Percentiles rank a stretch among this genome's conserved stretches.
phyloP scores from a whole-genome alignment of 2,113 vertebrate species.

The Piaya cayana region DNA sequence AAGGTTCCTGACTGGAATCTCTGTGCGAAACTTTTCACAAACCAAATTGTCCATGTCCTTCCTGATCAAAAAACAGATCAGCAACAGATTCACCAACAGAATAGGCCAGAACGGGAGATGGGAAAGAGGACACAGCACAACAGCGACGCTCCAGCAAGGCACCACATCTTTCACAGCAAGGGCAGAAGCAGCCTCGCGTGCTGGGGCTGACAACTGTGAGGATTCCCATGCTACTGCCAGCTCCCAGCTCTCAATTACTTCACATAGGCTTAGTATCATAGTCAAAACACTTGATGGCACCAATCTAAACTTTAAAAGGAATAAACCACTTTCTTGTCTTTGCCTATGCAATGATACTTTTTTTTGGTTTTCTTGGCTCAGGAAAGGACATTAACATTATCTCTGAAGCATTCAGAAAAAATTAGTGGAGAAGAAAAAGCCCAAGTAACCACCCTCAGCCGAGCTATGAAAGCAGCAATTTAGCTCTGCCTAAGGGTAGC shows the following conservation, averaged over 20 bases:
- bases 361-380: neutral
- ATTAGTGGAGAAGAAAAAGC: neutral
- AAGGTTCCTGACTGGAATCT: neutral
- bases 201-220: neutral
- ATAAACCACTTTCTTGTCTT: neutral
- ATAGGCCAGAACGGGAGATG: neutral
- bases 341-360: neutral
- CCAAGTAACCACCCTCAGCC: constrained; percentile 2
- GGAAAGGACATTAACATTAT: constrained; percentile 6
- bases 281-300: neutral
- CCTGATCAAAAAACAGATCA: neutral
- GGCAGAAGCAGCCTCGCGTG: neutral
- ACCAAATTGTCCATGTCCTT: neutral
- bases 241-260: neutral
- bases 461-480: constrained; percentile 17
- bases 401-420: constrained; percentile 18
- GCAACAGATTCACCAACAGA: neutral
- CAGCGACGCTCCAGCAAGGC: rapidly evolving
- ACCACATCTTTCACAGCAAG: neutral
- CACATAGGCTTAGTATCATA: neutral
- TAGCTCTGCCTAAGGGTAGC: constrained; percentile 6
- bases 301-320: neutral
- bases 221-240: neutral
- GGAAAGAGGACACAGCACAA: neutral
- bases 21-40: neutral